These are phyloP conservation scores for Pseudomugil gertrudae DNA, from an alignment of 2,797 vertebrate genomes.

Conservation along the genomic window DNA sequence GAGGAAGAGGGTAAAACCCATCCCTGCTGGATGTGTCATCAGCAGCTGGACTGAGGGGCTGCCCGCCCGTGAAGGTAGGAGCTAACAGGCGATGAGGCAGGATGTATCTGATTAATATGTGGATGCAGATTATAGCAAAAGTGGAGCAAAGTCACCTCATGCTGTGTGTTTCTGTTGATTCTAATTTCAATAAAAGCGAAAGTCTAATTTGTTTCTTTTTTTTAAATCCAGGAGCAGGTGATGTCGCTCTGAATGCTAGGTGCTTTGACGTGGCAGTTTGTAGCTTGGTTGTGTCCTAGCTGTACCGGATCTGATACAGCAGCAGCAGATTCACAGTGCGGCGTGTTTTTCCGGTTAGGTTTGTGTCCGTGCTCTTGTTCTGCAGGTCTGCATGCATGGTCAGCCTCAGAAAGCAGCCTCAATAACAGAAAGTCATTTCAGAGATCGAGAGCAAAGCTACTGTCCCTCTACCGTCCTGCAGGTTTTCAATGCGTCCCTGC, in stretches of 20 bases:
- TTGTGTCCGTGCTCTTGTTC: constrained; percentile 36
- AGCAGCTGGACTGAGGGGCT: constrained; percentile 38
- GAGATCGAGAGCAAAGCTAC: no score
- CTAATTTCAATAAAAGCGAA: not conserved
- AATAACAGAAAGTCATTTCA: not conserved
- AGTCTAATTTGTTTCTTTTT: not conserved
- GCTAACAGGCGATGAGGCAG: constrained; percentile 54
- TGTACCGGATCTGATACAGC: constrained; percentile 11
- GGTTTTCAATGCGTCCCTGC: no score
- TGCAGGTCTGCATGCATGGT: constrained; percentile 38
- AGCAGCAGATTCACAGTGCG: constrained; percentile 41
- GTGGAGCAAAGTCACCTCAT: constrained; percentile 9
- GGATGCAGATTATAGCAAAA: constrained; percentile 16
- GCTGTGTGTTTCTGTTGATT: constrained; percentile 12
- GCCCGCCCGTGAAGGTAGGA: constrained; percentile 53
- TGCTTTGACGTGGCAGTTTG: constrained; percentile 7
- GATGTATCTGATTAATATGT: constrained; percentile 18
- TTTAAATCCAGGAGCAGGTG: no score
- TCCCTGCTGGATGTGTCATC: constrained; percentile 51
- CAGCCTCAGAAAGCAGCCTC: constrained; percentile 10
- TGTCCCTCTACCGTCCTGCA: no score
- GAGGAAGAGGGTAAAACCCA: constrained; percentile 33
- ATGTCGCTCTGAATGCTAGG: not conserved
- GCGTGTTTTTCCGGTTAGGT: constrained; percentile 40
- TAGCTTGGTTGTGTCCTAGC: constrained; percentile 5